These are phyloP conservation scores for Onychorhynchus coronatus DNA, from an alignment of 2,113 vertebrate genomes.

Conservation along the genomic window DNA sequence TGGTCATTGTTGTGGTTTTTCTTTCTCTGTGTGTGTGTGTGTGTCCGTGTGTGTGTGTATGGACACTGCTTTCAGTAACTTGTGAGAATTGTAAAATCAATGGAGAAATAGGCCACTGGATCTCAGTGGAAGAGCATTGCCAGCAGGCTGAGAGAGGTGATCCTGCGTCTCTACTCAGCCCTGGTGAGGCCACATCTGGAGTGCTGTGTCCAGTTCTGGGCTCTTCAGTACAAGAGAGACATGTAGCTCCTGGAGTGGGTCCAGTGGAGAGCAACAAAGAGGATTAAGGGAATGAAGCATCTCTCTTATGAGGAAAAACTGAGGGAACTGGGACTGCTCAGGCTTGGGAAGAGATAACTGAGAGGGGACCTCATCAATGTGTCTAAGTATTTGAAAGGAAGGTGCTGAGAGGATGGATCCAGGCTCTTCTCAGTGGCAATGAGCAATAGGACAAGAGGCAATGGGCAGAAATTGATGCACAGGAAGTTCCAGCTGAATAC, in stretches of 20 bases:
- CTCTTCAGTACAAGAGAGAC: background rate
- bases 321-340: background rate
- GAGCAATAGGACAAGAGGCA: background rate
- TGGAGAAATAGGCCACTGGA: background rate
- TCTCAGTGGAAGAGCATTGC: background rate
- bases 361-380: background rate
- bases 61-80: background rate
- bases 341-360: background rate
- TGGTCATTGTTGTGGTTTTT: background rate
- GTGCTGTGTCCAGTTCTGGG: background rate
- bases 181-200: background rate
- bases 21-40: background rate
- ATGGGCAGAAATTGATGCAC: background rate
- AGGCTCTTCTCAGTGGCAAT: fast-evolving
- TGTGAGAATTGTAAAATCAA: background rate
- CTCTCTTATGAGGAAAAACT: background rate
- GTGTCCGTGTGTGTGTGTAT: background rate
- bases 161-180: background rate
- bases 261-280: background rate
- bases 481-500: background rate
- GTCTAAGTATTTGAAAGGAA: background rate
- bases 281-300: background rate
- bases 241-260: background rate
- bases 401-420: background rate
- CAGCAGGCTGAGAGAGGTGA: background rate